Conservation (phyloP, 2,797 vertebrate species). For the Lemur catta region DNA sequence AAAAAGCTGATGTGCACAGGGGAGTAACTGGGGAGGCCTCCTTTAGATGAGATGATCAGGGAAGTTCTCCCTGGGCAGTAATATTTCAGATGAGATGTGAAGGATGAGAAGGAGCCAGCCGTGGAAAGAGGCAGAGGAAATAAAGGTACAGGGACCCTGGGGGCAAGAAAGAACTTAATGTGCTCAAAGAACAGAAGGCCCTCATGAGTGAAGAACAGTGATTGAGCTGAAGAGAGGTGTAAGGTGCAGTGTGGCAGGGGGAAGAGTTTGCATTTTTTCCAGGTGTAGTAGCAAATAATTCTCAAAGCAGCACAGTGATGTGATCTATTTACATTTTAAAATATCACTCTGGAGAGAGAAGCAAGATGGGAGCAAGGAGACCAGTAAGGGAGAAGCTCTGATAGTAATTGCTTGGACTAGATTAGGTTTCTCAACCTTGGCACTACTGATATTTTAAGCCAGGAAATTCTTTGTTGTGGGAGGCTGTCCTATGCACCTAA, state of each 20-base stretch:
- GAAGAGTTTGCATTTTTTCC: background rate
- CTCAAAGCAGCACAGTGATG: background rate
- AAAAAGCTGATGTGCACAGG: background rate
- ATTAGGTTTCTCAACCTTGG: background rate
- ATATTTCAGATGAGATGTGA: background rate
- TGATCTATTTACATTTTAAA: background rate
- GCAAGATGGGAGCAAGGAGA: background rate
- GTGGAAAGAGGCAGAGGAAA: background rate
- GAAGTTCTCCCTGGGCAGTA: background rate
- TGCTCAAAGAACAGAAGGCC: background rate
- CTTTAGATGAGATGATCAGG: background rate
- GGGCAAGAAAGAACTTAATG: background rate
- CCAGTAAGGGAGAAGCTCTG: background rate
- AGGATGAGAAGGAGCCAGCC: background rate
- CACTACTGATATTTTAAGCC: background rate
- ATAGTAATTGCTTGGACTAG: background rate
- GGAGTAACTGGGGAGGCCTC: background rate
- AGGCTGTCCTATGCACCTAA: background rate
- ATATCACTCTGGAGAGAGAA: background rate
- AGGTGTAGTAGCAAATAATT: background rate
- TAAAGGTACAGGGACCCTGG: background rate
- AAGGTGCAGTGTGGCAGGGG: accelerated
- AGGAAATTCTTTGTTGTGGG: background rate
- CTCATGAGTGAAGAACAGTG: background rate
- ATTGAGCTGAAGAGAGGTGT: background rate